phyloP scores from a whole-genome alignment of 2,797 vertebrate species.

The Macrochelys suwanniensis region DNA sequence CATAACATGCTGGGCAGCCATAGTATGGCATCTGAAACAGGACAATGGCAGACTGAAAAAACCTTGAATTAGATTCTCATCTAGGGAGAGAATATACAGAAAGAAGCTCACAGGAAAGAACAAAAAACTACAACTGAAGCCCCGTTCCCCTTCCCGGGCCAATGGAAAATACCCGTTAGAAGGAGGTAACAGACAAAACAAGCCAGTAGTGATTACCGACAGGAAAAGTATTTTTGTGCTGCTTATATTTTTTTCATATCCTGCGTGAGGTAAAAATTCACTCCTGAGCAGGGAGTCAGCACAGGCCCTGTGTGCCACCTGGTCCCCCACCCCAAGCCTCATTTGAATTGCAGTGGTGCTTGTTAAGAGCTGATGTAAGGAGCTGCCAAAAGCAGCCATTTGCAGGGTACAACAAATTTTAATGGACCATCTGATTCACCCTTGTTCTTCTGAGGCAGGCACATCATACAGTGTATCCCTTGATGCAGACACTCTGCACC shows the following conservation, averaged over 20 bases:
- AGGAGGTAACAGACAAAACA: background rate
- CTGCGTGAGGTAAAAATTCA: background rate
- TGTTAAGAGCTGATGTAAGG: background rate
- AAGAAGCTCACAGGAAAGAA: background rate
- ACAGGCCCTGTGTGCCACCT: background rate
- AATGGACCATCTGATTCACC: background rate
- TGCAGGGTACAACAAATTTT: background rate
- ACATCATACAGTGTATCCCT: background rate
- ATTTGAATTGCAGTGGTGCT: background rate
- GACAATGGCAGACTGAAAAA: background rate
- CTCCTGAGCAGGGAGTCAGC: background rate
- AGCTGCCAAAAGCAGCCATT: background rate
- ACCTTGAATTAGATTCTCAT: background rate
- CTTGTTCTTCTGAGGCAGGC: background rate
- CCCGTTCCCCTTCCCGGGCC: background rate
- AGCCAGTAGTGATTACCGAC: background rate
- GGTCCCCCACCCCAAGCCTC: background rate
- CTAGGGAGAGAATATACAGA: background rate
- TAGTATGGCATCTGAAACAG: background rate
- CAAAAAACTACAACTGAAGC: background rate
- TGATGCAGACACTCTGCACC: background rate
- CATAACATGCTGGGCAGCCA: background rate
- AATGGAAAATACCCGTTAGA: background rate
- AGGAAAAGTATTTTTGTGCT: background rate
- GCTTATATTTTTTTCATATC: background rate